Percentiles rank a stretch among this genome's conserved stretches.
These are phyloP conservation scores for Leptinotarsa defecta DNA, from an alignment of 1,140 invertebrate genomes.

Conservation along the genomic window DNA sequence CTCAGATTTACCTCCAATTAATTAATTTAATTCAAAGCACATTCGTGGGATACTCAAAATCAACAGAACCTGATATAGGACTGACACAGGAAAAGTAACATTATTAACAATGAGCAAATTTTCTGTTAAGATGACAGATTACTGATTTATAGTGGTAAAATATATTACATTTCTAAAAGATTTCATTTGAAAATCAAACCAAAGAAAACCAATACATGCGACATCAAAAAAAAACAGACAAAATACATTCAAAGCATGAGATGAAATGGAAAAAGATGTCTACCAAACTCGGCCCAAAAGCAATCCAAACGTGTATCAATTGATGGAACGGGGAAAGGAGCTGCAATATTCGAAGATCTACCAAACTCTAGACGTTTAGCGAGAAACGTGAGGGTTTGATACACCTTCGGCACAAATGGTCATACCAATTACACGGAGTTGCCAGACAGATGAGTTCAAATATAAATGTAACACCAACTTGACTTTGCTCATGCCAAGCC, in stretches of 20 bases:
- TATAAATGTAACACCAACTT: conserved; percentile 43
- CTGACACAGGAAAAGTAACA: no score
- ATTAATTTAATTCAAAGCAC: no score
- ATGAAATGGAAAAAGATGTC: not conserved
- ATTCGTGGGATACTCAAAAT: no score
- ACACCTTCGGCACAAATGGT: conserved; percentile 34
- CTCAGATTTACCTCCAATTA: no score
- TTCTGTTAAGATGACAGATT: no score
- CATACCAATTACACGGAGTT: conserved; percentile 55
- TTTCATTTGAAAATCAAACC: conserved; percentile 5
- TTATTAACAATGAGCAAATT: no score
- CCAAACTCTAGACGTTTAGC: conserved; percentile 39
- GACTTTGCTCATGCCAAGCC: conserved; percentile 51
- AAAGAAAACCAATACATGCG: conserved; percentile 5
- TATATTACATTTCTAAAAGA: not conserved
- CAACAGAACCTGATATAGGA: no score
- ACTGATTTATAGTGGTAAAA: no score
- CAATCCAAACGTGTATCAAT: not conserved
- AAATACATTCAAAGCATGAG: not conserved
- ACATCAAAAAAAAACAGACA: not conserved
- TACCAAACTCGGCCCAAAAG: not conserved
- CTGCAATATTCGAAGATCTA: conserved; percentile 40
- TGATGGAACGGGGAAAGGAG: conserved; percentile 9
- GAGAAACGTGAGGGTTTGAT: conserved; percentile 35
- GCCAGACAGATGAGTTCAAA: conserved; percentile 55